These are phyloP conservation scores for Athripsodes cinereus DNA, from an alignment of 2,888 invertebrate species.

Conservation along the genomic window DNA sequence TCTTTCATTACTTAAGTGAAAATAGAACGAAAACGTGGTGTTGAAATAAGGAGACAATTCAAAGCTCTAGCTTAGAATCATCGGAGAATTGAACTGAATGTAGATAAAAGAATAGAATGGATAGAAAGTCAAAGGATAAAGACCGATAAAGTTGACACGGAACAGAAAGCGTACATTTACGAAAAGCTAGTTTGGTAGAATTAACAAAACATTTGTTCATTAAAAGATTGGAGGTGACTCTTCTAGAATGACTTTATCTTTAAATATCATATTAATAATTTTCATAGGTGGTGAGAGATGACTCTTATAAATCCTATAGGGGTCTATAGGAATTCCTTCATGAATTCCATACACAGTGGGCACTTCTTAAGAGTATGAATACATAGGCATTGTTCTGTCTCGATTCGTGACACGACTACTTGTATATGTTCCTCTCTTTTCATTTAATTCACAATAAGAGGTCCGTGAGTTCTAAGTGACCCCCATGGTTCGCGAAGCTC, in stretches of 20 bases:
- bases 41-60: too few species aligned
- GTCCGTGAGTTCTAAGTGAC: slow-evolving; percentile 23
- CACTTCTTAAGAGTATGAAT: neutral
- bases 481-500: slow-evolving; percentile 21
- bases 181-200: too few species aligned
- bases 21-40: too few species aligned
- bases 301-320: slow-evolving; percentile 17
- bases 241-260: slow-evolving; percentile 1
- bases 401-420: neutral
- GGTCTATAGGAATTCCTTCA: slow-evolving; percentile 22
- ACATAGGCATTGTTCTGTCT: neutral
- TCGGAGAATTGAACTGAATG: too few species aligned
- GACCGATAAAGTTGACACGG: too few species aligned
- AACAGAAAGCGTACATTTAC: too few species aligned
- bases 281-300: slow-evolving; percentile 18
- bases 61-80: too few species aligned
- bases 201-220: too few species aligned
- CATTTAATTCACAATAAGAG: slow-evolving; percentile 22
- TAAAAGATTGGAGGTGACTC: too few species aligned
- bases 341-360: slow-evolving; percentile 22
- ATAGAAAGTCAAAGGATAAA: too few species aligned
- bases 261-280: slow-evolving; percentile 21
- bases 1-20: too few species aligned
- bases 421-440: slow-evolving; percentile 14
- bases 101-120: too few species aligned